Base-by-base conservation (phyloP, 2,113 vertebrate genomes). In the Cyphomyrus discorhynchus region DNA sequence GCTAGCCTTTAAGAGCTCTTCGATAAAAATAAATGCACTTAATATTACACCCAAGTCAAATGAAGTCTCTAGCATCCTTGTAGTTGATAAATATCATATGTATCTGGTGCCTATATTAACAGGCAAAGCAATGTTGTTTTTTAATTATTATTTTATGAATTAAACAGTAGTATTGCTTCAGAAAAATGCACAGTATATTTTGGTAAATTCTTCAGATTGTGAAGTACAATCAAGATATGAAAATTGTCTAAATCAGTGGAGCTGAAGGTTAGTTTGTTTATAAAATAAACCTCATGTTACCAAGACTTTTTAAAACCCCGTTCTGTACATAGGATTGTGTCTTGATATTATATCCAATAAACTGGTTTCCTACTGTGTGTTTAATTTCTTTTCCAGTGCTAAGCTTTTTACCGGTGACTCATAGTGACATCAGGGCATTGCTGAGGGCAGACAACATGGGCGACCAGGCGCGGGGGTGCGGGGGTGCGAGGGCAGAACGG, bases 341-440 rank as follows among this genome's bases (percentile, higher is more conserved):
- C 95, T 95, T 95, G 94, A 95, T 95, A 95, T 95, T 93, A 94
- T 95, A 95, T 95, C 94, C 94, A 96, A 96, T 94, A 95, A 93
- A 93, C 86, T 95, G 93, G 93, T 96, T 95, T 96, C 94, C 86
- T 96, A 96, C 93, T 93, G 31, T 47, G 52, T 53, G 42, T 31
- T 56, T 35, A 80, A 42, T 35, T 80, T 80, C 74, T 80, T 74
- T 74, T 42, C 74, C 35, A 6, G 8, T 80, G 35, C 35, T 19
- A 42, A 80, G 74, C 35, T 42, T 80, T 80, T 80, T 80, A 80
- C 35, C 1, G 74, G 74, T 80, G 74, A 80, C 13, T 80, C 74
- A 80, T 42, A 80, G 5, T 80, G 74, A 80, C 35, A 42, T 80
- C 35, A 11, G 74, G 74, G 13, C 35, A 19, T 42, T 80, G 15